Evolutionary conservation across 2,797 vertebrate species (phyloP).

Genomic region (Acomys russatus): DNA sequence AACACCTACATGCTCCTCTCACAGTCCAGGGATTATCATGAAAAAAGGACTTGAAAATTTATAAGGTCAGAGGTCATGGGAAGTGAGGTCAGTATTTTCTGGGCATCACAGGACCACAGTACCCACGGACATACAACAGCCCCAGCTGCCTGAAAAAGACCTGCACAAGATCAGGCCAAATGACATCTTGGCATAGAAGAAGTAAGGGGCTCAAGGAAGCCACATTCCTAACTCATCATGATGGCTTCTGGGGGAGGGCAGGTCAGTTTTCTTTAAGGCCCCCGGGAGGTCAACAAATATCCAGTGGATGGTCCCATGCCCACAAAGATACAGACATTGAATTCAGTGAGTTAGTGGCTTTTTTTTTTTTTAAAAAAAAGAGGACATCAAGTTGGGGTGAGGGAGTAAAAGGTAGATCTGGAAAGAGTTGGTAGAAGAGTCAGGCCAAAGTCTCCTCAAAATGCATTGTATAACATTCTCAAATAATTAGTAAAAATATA

Average conservation of each 20-base stretch:
- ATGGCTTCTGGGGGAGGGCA: not conserved
- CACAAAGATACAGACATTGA: not conserved
- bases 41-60: not conserved
- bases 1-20: too few relatives aligned
- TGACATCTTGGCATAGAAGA: not conserved
- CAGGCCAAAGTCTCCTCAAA: not conserved
- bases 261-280: not conserved
- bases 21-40: not conserved
- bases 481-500: not conserved
- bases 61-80: not conserved
- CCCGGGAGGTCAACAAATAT: not conserved
- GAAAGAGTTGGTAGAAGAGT: not conserved
- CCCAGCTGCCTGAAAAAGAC: not conserved
- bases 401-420: too few relatives aligned
- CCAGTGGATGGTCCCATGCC: not conserved
- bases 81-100: not conserved
- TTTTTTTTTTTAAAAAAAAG: too few relatives aligned
- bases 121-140: not conserved
- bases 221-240: not conserved
- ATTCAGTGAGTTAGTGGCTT: not conserved
- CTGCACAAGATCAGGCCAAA: not conserved
- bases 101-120: not conserved
- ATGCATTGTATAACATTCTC: not conserved
- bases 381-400: not conserved
- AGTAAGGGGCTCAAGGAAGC: not conserved